Percentiles rank a stretch among this genome's conserved stretches.
These are phyloP conservation scores for Poecilia velifera DNA, from an alignment of 2,797 vertebrate species.

Conservation along the genomic window DNA sequence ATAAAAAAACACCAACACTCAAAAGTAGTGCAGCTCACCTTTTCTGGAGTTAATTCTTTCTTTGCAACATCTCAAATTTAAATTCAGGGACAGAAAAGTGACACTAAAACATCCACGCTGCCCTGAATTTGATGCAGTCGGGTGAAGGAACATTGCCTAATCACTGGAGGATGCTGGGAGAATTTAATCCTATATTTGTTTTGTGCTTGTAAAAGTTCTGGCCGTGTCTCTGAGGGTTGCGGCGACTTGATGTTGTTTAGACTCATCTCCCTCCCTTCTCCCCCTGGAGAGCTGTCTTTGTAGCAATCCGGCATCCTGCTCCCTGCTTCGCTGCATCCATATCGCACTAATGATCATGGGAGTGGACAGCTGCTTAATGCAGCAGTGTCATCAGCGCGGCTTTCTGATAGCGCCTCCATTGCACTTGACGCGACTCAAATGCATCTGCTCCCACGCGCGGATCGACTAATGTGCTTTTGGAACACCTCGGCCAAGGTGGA, in stretches of 20 bases:
- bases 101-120: constrained; percentile 1
- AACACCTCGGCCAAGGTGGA: constrained; percentile 61
- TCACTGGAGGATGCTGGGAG: constrained; percentile 37
- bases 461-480: constrained; percentile 64
- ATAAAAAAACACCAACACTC: background rate
- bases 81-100: constrained; percentile 1
- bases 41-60: background rate
- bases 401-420: constrained; percentile 73
- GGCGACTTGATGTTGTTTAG: constrained; percentile 77
- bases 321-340: constrained; percentile 77
- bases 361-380: constrained; percentile 80
- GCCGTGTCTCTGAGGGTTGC: constrained; percentile 58
- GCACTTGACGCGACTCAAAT: constrained; percentile 73
- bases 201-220: constrained; percentile 64
- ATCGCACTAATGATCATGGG: constrained; percentile 79
- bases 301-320: constrained; percentile 71
- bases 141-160: constrained; percentile 56
- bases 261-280: constrained; percentile 51
- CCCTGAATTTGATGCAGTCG: constrained; percentile 27
- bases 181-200: constrained; percentile 60
- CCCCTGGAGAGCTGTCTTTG: constrained; percentile 68
- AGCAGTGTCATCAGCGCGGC: constrained; percentile 72
- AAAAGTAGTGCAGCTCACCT: background rate
- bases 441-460: constrained; percentile 53
- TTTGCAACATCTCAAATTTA: background rate